Conservation (phyloP, 1,140 invertebrate species). For the Oryzaephilus surinamensis region DNA sequence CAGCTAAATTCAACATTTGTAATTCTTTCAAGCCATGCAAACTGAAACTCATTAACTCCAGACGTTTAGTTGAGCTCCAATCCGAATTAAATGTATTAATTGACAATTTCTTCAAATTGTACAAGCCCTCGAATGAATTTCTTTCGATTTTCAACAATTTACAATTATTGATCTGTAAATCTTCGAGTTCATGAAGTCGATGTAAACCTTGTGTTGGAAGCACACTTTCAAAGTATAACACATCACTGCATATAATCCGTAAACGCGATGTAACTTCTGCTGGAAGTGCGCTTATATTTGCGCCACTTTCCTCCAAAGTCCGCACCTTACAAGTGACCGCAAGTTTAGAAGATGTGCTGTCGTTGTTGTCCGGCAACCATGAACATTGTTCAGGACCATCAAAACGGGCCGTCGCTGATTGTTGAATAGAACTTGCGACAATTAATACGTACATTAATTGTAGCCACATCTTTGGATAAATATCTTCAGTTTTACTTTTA, state of each 20-base stretch:
- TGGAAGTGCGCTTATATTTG: constrained; percentile 46
- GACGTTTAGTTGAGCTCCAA: constrained; percentile 59
- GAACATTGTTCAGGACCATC: constrained; percentile 39
- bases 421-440: constrained; percentile 10
- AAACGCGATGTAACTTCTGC: constrained; percentile 59
- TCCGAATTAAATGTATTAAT: constrained; percentile 66
- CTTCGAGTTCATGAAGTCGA: constrained; percentile 58
- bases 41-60: constrained; percentile 57
- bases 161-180: constrained; percentile 63
- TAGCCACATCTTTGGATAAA: constrained; percentile 25
- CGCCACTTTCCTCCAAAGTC: constrained; percentile 56
- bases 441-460: constrained; percentile 13
- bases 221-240: constrained; percentile 68
- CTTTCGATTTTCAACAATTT: constrained; percentile 67
- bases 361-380: constrained; percentile 49
- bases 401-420: constrained; percentile 16
- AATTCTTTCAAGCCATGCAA: constrained; percentile 64
- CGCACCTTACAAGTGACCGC: constrained; percentile 55
- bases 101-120: constrained; percentile 58
- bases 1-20: constrained; percentile 64
- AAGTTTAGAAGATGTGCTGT: constrained; percentile 41
- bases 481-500: no score
- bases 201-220: constrained; percentile 61
- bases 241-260: constrained; percentile 63
- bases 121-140: constrained; percentile 65